Conservation (phyloP, 2,888 invertebrate genomes). For the Rhagonycha lutea region DNA sequence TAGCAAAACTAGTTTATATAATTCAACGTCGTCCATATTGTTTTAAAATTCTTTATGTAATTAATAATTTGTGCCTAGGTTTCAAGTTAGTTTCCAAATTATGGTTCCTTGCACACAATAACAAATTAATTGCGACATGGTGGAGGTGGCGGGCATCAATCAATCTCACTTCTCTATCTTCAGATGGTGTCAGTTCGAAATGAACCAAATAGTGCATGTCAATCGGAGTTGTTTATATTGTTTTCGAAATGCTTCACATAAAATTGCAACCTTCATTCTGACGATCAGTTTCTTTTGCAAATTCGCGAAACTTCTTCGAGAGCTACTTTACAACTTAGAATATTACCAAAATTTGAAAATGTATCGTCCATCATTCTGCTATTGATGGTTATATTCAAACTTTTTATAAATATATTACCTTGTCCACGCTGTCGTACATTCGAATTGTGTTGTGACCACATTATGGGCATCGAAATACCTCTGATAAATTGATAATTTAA, state of each 20-base stretch:
- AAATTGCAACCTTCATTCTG: constrained; percentile 94
- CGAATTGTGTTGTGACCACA: constrained; percentile 99
- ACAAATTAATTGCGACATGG: too few species aligned
- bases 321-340: constrained; percentile 97
- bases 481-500: constrained; percentile 99
- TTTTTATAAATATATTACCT: constrained; percentile 99
- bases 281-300: constrained; percentile 90
- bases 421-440: constrained; percentile 97
- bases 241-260: constrained; percentile 99
- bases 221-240: constrained; percentile 93
- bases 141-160: too few species aligned
- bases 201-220: constrained; percentile 92
- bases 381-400: constrained; percentile 96
- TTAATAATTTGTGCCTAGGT: too few species aligned
- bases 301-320: constrained; percentile 96
- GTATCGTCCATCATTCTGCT: constrained; percentile 99
- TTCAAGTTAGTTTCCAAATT: too few species aligned
- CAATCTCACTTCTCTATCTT: too few species aligned
- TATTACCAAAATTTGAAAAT: constrained; percentile 98
- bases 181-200: too few species aligned
- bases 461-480: constrained; percentile 97
- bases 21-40: too few species aligned
- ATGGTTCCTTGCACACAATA: too few species aligned
- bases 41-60: too few species aligned
- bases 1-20: too few species aligned